A percentile compares a stretch with the other conserved stretches of the same genome.
These are phyloP conservation scores for Rallus limicola DNA, from an alignment of 2,113 vertebrate species.

Conservation along the genomic window DNA sequence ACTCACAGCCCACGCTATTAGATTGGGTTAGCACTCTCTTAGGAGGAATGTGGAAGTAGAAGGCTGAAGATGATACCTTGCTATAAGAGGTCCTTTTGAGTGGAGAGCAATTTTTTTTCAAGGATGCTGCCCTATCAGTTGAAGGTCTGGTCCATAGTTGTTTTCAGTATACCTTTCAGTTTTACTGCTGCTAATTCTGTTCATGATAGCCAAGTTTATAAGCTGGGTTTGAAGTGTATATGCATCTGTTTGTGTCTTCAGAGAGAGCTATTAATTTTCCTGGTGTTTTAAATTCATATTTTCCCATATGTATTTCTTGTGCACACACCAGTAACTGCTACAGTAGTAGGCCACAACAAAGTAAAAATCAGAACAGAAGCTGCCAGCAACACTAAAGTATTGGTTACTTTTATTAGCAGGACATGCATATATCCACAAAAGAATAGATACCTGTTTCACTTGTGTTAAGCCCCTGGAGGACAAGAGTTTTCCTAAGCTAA, in stretches of 20 bases:
- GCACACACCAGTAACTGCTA: neutral
- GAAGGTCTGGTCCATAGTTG: neutral
- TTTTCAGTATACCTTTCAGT: neutral
- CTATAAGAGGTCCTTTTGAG: neutral
- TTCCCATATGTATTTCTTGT: neutral
- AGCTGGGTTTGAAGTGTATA: neutral
- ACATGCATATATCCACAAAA: neutral
- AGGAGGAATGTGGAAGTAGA: neutral
- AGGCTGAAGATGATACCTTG: neutral
- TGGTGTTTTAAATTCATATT: neutral
- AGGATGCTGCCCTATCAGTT: neutral
- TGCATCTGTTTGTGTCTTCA: neutral
- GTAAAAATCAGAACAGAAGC: neutral
- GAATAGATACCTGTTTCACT: neutral
- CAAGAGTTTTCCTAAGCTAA: neutral
- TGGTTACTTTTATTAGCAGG: neutral
- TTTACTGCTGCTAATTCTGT: neutral
- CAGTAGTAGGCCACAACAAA: neutral
- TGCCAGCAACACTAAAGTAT: neutral
- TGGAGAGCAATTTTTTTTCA: neutral
- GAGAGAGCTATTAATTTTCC: neutral
- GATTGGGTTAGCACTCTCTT: neutral
- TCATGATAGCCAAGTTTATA: neutral
- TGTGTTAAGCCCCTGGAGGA: neutral
- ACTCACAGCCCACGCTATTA: neutral